phyloP scores from a whole-genome alignment of 1,140 invertebrate species.

The Tetramorium parvispinum region DNA sequence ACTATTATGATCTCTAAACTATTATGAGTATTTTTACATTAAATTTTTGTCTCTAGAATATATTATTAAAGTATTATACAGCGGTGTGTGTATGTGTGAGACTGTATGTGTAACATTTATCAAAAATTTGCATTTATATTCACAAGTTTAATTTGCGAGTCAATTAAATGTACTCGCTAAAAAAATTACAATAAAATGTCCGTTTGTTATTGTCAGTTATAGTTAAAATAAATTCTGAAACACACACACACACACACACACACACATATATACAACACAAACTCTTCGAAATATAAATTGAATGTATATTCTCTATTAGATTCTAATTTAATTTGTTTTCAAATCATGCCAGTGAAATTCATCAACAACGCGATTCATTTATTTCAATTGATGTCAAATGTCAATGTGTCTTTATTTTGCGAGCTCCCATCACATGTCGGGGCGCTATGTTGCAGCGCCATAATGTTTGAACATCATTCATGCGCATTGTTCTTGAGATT shows the following conservation, averaged over 20 bases:
- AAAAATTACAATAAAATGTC: slow-evolving; percentile 8
- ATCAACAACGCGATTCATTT: slow-evolving; percentile 7
- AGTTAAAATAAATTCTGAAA: slow-evolving; percentile 19
- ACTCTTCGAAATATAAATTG: background rate
- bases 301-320: slow-evolving; percentile 12
- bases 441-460: background rate
- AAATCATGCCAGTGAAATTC: background rate
- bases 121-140: background rate
- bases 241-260: too few species aligned
- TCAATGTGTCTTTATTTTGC: background rate
- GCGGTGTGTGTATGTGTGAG: background rate
- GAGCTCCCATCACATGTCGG: background rate
- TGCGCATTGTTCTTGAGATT: slow-evolving; percentile 4
- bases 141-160: background rate
- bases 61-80: background rate
- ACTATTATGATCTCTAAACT: background rate
- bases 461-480: background rate
- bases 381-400: slow-evolving; percentile 36
- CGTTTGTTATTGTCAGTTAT: background rate
- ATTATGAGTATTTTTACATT: background rate
- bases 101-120: background rate
- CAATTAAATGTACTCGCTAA: background rate
- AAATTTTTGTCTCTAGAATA: background rate
- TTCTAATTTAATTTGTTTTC: slow-evolving; percentile 32
- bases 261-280: background rate